Evolutionary conservation across 2,888 invertebrate genomes (phyloP).

Genomic region (Punctoribates punctum): DNA sequence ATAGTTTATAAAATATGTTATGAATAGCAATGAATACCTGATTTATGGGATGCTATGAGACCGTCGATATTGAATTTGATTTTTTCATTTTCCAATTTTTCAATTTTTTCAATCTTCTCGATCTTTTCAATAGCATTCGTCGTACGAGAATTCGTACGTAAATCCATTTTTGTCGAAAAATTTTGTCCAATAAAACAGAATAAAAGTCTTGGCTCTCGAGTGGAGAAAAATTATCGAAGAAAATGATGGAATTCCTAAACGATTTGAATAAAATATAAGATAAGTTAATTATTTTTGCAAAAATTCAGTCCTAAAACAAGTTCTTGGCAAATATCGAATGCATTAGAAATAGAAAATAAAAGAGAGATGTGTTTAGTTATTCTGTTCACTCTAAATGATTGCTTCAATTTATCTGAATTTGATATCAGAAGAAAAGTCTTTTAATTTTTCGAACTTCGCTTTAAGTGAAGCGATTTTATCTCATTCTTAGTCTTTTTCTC

Average conservation of each 20-base stretch:
- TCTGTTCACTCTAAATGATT: slow-evolving; percentile 14
- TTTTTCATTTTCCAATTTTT: slow-evolving; percentile 21
- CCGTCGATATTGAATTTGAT: slow-evolving; percentile 45
- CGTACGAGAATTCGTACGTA: slow-evolving; percentile 38
- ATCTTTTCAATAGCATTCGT: slow-evolving; percentile 1
- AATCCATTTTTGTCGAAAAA: slow-evolving; percentile 36
- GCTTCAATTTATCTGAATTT: slow-evolving; percentile 2
- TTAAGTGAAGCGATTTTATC: slow-evolving; percentile 17
- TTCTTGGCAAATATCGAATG: neutral
- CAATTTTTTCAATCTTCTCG: slow-evolving; percentile 18
- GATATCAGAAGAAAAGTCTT: neutral
- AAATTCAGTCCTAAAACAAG: neutral
- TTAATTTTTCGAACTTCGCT: neutral
- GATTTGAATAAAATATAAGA: slow-evolving; percentile 14
- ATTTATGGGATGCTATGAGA: slow-evolving; percentile 38
- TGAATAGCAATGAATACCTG: slow-evolving; percentile 11
- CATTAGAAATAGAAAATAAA: neutral
- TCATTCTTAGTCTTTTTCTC: neutral
- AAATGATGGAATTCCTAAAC: slow-evolving; percentile 9
- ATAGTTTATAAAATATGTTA: too few species aligned
- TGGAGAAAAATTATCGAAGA: neutral
- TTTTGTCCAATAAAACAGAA: neutral
- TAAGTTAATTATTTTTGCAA: slow-evolving; percentile 17
- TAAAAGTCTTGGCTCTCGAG: neutral
- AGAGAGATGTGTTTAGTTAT: slow-evolving; percentile 10